phyloP scores from a whole-genome alignment of 2,888 invertebrate genomes.

The Drosophila subquinaria region DNA sequence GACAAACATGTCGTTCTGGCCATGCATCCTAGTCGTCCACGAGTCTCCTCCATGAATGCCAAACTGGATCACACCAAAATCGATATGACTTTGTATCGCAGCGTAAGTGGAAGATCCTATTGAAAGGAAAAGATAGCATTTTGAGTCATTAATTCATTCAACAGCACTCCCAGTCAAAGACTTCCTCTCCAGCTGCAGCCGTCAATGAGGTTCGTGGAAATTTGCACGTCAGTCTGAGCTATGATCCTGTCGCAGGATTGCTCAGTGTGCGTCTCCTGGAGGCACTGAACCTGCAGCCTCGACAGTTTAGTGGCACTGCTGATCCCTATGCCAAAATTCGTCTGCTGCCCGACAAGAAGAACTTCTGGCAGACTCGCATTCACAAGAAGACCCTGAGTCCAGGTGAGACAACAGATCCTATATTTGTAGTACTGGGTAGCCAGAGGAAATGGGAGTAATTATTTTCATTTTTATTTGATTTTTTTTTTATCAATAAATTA shows the following conservation, averaged over 20 bases:
- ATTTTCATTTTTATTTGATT: no score
- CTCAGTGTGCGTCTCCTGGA: conserved; percentile 89
- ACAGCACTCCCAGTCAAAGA: conserved; percentile 83
- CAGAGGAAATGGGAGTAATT: no score
- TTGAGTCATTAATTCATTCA: background rate
- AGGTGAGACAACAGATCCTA: conserved; percentile 82
- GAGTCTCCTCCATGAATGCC: conserved; percentile 88
- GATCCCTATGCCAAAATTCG: conserved; percentile 90
- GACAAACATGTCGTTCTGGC: conserved; percentile 87
- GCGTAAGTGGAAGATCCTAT: conserved; percentile 79
- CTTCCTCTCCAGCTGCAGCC: conserved; percentile 70
- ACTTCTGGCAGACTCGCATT: conserved; percentile 88
- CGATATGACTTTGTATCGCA: conserved; percentile 87
- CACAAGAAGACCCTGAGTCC: conserved; percentile 89
- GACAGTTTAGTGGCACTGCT: conserved; percentile 88
- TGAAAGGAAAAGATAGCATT: no score
- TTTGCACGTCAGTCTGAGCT: conserved; percentile 88
- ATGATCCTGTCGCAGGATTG: conserved; percentile 88
- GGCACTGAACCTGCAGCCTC: conserved; percentile 87
- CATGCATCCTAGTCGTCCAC: conserved; percentile 86
- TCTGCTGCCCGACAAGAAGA: conserved; percentile 88
- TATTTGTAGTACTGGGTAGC: no score
- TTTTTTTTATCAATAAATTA: no score
- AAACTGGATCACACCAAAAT: conserved; percentile 89
- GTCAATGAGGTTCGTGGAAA: conserved; percentile 87